Base-by-base conservation (phyloP, 2,888 invertebrate species). In the Ypsolopha scabrella region DNA sequence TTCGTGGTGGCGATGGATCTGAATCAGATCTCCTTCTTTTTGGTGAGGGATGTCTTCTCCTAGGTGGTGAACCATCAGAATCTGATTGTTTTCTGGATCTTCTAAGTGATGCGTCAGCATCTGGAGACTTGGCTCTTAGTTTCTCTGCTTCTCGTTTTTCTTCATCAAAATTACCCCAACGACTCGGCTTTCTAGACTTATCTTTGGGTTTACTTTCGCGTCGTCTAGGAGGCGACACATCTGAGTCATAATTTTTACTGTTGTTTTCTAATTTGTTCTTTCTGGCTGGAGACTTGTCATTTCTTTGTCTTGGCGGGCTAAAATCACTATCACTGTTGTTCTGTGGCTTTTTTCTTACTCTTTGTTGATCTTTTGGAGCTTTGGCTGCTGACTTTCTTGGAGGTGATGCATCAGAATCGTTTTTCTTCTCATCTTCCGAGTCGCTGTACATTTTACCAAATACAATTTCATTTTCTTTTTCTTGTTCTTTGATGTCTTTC, bases 361-460 rank as follows among this genome's bases (percentile, higher is more conserved):
- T 46, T 46, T 46, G 11, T 4, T 43, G 39, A 57, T 64, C 4
- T 50, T 56, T 9, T 51, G 51, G 57, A 57, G 63, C 6, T 9
- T 37, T 9, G 6, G 13, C 4, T 10, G n/a, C 37, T 1, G 13
- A 34, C 61, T 59, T 67, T 45, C 60, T 60, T 6, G 63, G 65
- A 10, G 64, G 64, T 24, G 70, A 70, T 24, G 51, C 41, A 54
- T 76, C 73, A 0, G 76, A 75, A 52, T 75, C 72, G 48, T 75
- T 66, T 39, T 74, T 70, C 41, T 69, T 60, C 8, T 86, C 85
- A 59, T 85, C 83, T 60, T 86, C 85, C 0, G 83, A 80, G 51
- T 86, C 85, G 56, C 85, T 86, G 63, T 80, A 86, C 85, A 86
- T 85, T 75, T 86, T 85, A 0, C 85, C 85, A 55, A 83, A 86